Evolutionary conservation across 2,113 vertebrate genomes (phyloP).

Genomic region (Lonchura striata): DNA sequence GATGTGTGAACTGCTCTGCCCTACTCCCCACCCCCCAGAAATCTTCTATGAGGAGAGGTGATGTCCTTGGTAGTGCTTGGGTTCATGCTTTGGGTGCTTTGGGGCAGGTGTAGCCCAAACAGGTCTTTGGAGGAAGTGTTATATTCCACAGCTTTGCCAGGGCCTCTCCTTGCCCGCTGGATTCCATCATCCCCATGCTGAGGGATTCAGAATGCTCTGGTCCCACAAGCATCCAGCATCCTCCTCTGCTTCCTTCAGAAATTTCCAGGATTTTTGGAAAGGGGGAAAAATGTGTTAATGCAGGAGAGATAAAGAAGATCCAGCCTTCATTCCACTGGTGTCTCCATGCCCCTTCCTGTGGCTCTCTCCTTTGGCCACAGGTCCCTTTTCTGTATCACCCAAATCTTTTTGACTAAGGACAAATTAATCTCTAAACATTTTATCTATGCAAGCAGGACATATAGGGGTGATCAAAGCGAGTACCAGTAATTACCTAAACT

Average conservation of each 20-base stretch:
- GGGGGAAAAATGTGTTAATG: not conserved
- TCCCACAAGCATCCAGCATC: not conserved
- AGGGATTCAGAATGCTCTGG: not conserved
- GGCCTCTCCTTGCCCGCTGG: rapidly evolving
- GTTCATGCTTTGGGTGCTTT: not conserved
- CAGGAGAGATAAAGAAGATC: not conserved
- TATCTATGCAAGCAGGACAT: not conserved
- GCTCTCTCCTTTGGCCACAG: rapidly evolving
- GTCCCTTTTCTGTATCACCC: not conserved
- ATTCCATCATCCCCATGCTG: rapidly evolving
- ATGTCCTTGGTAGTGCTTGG: too few relatives aligned
- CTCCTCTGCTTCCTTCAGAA: not conserved
- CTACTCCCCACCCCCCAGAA: rapidly evolving
- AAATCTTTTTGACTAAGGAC: not conserved
- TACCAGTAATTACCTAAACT: not conserved
- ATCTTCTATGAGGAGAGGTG: not conserved
- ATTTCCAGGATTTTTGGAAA: not conserved
- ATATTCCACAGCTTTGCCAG: not conserved
- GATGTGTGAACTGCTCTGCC: not conserved
- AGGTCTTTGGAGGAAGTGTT: not conserved
- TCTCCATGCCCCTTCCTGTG: not conserved
- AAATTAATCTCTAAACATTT: not conserved
- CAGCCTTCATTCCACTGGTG: rapidly evolving
- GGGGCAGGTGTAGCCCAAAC: not conserved
- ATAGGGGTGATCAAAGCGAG: not conserved